Conservation (phyloP, 2,888 invertebrate species). For the Hirtodrosophila confusa region DNA sequence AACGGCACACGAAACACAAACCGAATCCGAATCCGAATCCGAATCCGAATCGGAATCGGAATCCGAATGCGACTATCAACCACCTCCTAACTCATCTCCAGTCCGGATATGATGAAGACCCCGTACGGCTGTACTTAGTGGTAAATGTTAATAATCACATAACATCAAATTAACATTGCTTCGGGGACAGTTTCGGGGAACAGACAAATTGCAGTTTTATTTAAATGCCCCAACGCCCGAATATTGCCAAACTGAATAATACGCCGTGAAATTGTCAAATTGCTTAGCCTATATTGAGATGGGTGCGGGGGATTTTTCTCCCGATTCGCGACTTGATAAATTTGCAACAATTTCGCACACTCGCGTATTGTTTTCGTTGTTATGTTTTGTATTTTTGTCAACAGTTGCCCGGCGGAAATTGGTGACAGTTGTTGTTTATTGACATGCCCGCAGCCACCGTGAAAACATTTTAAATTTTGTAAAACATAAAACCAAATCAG, state of each 20-base stretch:
- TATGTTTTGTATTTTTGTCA: conserved; percentile 26
- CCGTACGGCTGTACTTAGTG: conserved; percentile 36
- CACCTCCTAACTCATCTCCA: too few species aligned
- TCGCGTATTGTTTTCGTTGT: conserved; percentile 61
- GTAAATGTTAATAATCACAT: conserved; percentile 64
- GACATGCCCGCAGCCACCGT: conserved; percentile 81
- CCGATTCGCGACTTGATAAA: conserved; percentile 80
- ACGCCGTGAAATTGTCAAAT: conserved; percentile 80
- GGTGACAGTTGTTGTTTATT: conserved; percentile 83
- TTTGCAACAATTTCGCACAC: conserved; percentile 81
- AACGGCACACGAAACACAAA: not conserved
- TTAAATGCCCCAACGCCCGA: conserved; percentile 65
- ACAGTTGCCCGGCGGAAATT: conserved; percentile 62
- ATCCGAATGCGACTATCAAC: too few species aligned
- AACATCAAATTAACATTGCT: conserved; percentile 69
- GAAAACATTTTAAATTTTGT: conserved; percentile 83
- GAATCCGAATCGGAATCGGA: too few species aligned
- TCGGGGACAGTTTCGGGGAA: conserved; percentile 4
- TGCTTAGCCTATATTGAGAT: not conserved
- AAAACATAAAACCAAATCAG: conserved; percentile 76
- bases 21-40: too few species aligned
- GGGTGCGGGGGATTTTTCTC: conserved; percentile 6
- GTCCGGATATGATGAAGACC: not conserved
- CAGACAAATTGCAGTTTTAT: conserved; percentile 82
- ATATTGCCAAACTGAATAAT: conserved; percentile 77